Base-by-base conservation (phyloP, 2,113 vertebrate genomes). In the Isichthys henryi region DNA sequence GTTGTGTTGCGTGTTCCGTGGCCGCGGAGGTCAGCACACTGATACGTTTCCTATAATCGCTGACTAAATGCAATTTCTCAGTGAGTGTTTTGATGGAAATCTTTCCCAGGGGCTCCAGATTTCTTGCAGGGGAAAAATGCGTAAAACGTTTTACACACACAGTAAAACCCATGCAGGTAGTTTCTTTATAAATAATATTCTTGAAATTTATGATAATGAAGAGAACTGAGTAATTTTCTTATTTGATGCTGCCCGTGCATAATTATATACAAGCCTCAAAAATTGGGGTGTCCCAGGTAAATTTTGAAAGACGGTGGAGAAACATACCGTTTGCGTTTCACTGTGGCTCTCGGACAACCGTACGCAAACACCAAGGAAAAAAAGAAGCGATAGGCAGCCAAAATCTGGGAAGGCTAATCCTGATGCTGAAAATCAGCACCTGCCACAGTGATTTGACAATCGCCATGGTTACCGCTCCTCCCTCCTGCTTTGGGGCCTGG, bases 381-480 rank as follows among this genome's bases (percentile, higher is more conserved):
- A 87, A 92, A 92, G 89, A 86, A 52, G 89, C 66, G 91, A 87
- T 87, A 91, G 77, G 91, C 92, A 91, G 83, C 89, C 77, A 74
- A 93, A 93, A 93, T 90, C 90, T 89, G 91, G 49, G 80, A 84
- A 84, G 83, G 89, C 86, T 94, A 93, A 93, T 94, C 93, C 93
- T 80, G 88, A 84, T 52, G 80, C 92, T 91, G 91, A 88, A 45
- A 93, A 92, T 94, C 90, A 86, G 87, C 88, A 90, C 92, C 90
- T 89, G 88, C 90, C 92, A 90, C 90, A 92, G 10, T 5, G 39
- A 39, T 80, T 58, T 39, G 53, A 62, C n/a, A 66, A 92, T 96
- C 92, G 91, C 93, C 95, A 96, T 95, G 95, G 95, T 95, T 95
- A 95, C 95, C 74, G 88, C 84, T 91, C 90, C 92, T 92, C 90